Conservation (phyloP, 2,797 vertebrate genomes). For the Helicolenus hilgendorfi region DNA sequence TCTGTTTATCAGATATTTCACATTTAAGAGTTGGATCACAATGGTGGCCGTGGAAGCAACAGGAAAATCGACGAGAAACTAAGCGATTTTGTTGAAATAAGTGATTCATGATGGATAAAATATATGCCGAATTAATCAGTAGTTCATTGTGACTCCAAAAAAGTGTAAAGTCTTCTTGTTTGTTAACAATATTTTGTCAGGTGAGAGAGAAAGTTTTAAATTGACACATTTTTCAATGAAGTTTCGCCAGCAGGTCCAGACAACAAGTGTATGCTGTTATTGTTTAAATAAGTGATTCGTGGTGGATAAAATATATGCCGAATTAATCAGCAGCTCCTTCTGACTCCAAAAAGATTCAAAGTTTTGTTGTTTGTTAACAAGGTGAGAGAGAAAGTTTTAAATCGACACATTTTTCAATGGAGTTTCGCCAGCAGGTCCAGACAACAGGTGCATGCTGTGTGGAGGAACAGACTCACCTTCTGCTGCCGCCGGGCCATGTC, state of each 20-base stretch:
- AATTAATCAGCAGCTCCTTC: background rate
- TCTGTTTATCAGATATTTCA: background rate
- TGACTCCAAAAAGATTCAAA: accelerated
- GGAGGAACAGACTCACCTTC: constrained; percentile 91
- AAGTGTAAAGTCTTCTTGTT: accelerated
- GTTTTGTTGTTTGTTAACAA: accelerated
- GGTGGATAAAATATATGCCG: background rate
- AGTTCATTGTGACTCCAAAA: accelerated
- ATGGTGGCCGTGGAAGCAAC: background rate
- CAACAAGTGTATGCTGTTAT: too few relatives aligned
- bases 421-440: too few relatives aligned
- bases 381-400: background rate
- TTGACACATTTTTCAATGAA: background rate
- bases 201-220: background rate
- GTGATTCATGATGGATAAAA: accelerated
- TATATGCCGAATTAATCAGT: background rate
- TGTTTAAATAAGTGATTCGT: accelerated
- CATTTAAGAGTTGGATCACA: background rate
- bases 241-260: too few relatives aligned
- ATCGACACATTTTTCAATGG: background rate
- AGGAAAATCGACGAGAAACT: background rate
- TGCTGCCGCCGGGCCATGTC: constrained; percentile 98
- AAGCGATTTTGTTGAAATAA: background rate
- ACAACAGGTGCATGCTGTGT: too few relatives aligned
- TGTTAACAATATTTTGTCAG: accelerated